Conservation (phyloP, 1,140 invertebrate genomes). For the Eumaeus atala region DNA sequence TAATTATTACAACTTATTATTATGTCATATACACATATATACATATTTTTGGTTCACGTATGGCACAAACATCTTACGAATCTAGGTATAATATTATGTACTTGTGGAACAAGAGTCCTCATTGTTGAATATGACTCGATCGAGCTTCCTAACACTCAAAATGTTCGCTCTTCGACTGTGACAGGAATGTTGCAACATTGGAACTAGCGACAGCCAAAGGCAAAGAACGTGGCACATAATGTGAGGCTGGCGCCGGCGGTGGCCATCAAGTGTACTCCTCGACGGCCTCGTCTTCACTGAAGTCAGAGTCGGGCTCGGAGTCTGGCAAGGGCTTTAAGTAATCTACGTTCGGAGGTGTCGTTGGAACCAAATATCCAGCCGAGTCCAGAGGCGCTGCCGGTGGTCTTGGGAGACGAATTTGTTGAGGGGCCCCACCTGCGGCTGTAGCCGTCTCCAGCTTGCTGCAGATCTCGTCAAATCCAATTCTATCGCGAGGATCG, state of each 20-base stretch:
- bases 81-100: too few species aligned
- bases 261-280: slow-evolving; percentile 59
- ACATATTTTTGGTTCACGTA: slow-evolving; percentile 29
- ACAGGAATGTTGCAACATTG: slow-evolving; percentile 44
- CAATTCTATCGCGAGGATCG: slow-evolving; percentile 85
- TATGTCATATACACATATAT: slow-evolving; percentile 8
- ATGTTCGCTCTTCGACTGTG: slow-evolving; percentile 28
- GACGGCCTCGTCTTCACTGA: slow-evolving; percentile 58
- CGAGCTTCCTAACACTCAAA: slow-evolving; percentile 36
- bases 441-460: slow-evolving; percentile 75
- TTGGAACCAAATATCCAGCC: slow-evolving; percentile 55
- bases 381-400: slow-evolving; percentile 55
- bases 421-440: slow-evolving; percentile 29
- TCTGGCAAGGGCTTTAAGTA: slow-evolving; percentile 69
- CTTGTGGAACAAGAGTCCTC: background rate
- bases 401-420: slow-evolving; percentile 52
- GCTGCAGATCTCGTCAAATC: slow-evolving; percentile 82
- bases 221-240: slow-evolving; percentile 46
- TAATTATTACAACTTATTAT: too few species aligned
- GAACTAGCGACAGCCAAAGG: slow-evolving; percentile 30
- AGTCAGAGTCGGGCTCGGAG: slow-evolving; percentile 49
- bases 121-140: background rate
- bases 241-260: slow-evolving; percentile 31
- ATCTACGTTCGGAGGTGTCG: slow-evolving; percentile 57
- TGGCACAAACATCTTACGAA: slow-evolving; percentile 23